phyloP scores from a whole-genome alignment of 2,888 invertebrate genomes.

The Nebria brevicollis region DNA sequence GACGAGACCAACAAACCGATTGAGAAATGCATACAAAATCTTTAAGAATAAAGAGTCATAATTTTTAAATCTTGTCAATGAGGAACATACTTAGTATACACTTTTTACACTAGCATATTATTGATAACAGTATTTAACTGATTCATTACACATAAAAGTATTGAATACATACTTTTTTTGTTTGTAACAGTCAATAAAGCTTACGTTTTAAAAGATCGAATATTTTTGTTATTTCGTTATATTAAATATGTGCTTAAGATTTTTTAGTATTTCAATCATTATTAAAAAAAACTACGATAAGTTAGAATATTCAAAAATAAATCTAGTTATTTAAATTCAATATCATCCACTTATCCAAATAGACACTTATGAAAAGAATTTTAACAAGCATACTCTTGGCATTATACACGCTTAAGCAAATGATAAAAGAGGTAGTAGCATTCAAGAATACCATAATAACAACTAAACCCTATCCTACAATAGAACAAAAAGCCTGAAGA shows the following conservation, averaged over 20 bases:
- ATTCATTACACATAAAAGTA: background rate
- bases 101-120: background rate
- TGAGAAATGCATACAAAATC: constrained; percentile 5
- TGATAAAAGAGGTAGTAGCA: constrained; percentile 18
- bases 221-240: too few relatives aligned
- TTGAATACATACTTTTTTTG: background rate
- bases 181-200: too few relatives aligned
- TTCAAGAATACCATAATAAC: background rate
- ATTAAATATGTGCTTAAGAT: too few relatives aligned
- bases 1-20: constrained; percentile 13
- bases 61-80: constrained; percentile 13
- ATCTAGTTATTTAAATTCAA: constrained; percentile 18
- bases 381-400: constrained; percentile 26
- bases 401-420: constrained; percentile 31
- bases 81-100: background rate
- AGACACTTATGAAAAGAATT: constrained; percentile 27
- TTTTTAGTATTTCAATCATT: too few relatives aligned
- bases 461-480: background rate
- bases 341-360: constrained; percentile 18
- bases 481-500: background rate
- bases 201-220: too few relatives aligned
- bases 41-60: background rate
- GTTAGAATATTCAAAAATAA: background rate
- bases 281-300: background rate
- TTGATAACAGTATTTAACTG: background rate